phyloP scores from a whole-genome alignment of 2,113 vertebrate genomes.

The Forbesichthys agassizii region DNA sequence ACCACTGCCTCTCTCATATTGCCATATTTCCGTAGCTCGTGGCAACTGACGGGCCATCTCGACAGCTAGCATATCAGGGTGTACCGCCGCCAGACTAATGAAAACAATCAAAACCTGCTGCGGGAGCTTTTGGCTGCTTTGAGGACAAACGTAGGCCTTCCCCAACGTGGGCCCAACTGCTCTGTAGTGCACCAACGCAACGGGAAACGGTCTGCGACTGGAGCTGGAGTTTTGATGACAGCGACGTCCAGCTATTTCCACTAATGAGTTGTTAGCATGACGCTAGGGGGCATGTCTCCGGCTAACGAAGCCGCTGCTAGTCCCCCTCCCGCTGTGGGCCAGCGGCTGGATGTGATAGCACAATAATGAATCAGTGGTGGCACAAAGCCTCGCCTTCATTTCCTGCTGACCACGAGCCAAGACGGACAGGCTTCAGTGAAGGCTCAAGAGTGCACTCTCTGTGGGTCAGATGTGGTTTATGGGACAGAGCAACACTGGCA shows the following conservation, averaged over 20 bases:
- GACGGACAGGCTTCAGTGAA: constrained; percentile 16
- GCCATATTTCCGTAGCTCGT: constrained; percentile 36
- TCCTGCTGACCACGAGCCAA: constrained; percentile 40
- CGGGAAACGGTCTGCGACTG: constrained; percentile 17
- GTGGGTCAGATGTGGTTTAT: constrained; percentile 23
- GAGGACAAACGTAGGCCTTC: constrained; percentile 21
- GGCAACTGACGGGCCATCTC: constrained; percentile 35
- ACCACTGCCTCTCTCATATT: constrained; percentile 24
- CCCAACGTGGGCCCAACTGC: constrained; percentile 20
- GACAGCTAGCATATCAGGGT: constrained; percentile 29
- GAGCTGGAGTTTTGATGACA: constrained; percentile 32
- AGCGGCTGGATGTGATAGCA: constrained; percentile 59
- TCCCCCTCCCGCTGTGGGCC: constrained; percentile 51
- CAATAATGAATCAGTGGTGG: constrained; percentile 34
- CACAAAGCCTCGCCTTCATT: constrained; percentile 38
- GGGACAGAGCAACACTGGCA: constrained; percentile 1
- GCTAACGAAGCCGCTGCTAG: constrained; percentile 61
- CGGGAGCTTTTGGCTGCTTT: constrained; percentile 43
- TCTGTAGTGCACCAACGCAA: constrained; percentile 11
- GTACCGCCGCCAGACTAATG: constrained; percentile 38
- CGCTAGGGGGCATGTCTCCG: constrained; percentile 41
- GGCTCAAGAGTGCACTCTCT: constrained; percentile 2
- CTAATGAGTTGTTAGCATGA: constrained; percentile 48
- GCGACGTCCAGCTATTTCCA: constrained; percentile 41
- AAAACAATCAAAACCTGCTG: constrained; percentile 51